A percentile compares a stretch with the other conserved stretches of the same genome.
Evolutionary conservation across 2,113 vertebrate genomes (phyloP).

Genomic region (Sciurus niger): DNA sequence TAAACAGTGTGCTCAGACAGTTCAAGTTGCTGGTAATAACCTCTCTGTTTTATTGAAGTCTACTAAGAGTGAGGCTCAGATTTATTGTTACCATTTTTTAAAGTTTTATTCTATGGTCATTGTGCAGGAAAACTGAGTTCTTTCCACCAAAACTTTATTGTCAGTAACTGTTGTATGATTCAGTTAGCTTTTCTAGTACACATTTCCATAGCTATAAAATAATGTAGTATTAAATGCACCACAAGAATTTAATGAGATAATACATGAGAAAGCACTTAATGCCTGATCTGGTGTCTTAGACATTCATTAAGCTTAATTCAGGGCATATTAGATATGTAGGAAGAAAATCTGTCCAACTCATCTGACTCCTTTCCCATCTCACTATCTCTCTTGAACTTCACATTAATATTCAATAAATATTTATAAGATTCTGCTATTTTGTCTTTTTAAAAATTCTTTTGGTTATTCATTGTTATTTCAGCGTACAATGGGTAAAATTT

Average conservation of each 20-base stretch:
- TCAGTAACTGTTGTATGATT: background rate
- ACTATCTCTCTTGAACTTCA: conserved; percentile 37
- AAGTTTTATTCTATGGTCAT: background rate
- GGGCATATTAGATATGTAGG: background rate
- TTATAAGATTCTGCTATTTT: conserved; percentile 5
- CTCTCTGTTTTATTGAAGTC: background rate
- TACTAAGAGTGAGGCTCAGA: background rate
- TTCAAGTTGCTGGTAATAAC: background rate
- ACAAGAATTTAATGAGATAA: background rate
- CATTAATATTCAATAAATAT: background rate
- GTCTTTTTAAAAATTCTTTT: background rate
- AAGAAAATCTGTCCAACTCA: background rate
- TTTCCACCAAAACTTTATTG: background rate
- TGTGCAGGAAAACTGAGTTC: background rate
- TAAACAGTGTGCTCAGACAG: conserved; percentile 6
- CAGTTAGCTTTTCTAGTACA: conserved; percentile 40
- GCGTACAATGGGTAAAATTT: conserved; percentile 39
- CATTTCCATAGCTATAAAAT: conserved; percentile 1
- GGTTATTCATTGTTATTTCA: conserved; percentile 52
- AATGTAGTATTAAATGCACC: background rate
- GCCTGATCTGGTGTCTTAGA: background rate
- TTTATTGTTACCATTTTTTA: conserved; percentile 14
- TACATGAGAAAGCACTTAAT: background rate
- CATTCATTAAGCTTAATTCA: conserved; percentile 29
- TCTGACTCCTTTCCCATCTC: background rate